These are phyloP conservation scores for Lates calcarifer DNA, from an alignment of 2,113 vertebrate genomes.

Conservation along the genomic window DNA sequence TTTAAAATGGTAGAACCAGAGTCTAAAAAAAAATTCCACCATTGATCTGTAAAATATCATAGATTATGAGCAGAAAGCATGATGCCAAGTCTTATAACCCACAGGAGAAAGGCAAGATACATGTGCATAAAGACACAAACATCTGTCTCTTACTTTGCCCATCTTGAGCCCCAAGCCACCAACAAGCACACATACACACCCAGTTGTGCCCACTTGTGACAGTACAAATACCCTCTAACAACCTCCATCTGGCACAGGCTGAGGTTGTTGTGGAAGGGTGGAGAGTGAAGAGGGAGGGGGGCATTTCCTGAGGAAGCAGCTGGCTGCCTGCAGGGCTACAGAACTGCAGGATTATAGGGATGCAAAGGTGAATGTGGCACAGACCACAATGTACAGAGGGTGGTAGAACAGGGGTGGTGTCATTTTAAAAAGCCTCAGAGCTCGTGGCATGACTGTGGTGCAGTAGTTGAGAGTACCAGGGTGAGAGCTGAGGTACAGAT, in stretches of 20 bases:
- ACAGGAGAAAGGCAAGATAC: conserved; percentile 52
- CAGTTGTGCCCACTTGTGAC: conserved; percentile 59
- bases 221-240: conserved; percentile 67
- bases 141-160: conserved; percentile 7
- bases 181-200: neutral
- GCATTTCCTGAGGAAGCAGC: conserved; percentile 83
- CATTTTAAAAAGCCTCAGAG: conserved; percentile 17
- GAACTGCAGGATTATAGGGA: conserved; percentile 66
- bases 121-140: conserved; percentile 18
- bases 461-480: conserved; percentile 19
- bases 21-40: conserved; percentile 47
- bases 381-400: conserved; percentile 53
- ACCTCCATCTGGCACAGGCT: conserved; percentile 68
- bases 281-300: conserved; percentile 50
- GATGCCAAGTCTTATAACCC: conserved; percentile 47
- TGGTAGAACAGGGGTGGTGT: conserved; percentile 44
- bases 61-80: conserved; percentile 49
- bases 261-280: conserved; percentile 56
- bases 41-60: conserved; percentile 58
- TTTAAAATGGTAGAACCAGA: conserved; percentile 28
- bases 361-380: conserved; percentile 73
- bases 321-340: conserved; percentile 72
- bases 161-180: neutral
- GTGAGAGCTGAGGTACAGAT: conserved; percentile 23
- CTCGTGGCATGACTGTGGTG: conserved; percentile 9